phyloP scores from a whole-genome alignment of 2,888 invertebrate genomes.

The Formica aserva region DNA sequence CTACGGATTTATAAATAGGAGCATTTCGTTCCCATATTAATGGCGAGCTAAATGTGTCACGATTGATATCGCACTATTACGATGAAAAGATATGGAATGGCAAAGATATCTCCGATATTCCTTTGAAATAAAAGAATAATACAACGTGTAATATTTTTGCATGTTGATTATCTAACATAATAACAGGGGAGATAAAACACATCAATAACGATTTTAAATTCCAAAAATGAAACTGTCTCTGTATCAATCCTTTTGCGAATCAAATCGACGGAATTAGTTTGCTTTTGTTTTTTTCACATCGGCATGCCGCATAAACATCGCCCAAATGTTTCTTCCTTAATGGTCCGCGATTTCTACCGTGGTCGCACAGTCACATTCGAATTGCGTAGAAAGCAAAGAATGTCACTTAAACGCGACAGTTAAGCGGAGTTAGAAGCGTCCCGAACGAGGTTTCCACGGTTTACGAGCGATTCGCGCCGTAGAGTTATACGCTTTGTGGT shows the following conservation, averaged over 20 bases:
- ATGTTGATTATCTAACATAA: slow-evolving; percentile 16
- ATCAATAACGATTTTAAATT: background rate
- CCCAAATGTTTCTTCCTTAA: slow-evolving; percentile 68
- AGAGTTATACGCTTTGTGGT: slow-evolving; percentile 74
- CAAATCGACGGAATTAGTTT: slow-evolving; percentile 51
- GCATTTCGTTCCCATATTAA: slow-evolving; percentile 19
- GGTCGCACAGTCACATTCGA: slow-evolving; percentile 50
- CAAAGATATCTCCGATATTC: background rate
- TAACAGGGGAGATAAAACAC: background rate
- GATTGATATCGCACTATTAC: slow-evolving; percentile 25
- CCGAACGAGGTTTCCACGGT: slow-evolving; percentile 76
- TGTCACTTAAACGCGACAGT: slow-evolving; percentile 77
- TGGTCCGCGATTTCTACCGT: slow-evolving; percentile 66
- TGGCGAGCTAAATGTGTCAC: slow-evolving; percentile 14
- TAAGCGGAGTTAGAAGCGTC: slow-evolving; percentile 77
- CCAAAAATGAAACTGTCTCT: slow-evolving; percentile 15
- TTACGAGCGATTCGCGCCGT: slow-evolving; percentile 78
- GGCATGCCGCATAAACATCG: slow-evolving; percentile 63
- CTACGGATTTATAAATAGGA: slow-evolving; percentile 27
- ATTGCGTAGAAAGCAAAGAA: slow-evolving; percentile 72
- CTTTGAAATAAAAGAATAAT: slow-evolving; percentile 7
- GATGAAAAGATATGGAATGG: slow-evolving; percentile 8
- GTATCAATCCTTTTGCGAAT: slow-evolving; percentile 52
- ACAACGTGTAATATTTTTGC: background rate
- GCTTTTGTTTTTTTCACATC: slow-evolving; percentile 17